A percentile compares a stretch with the other conserved stretches of the same genome.
Evolutionary conservation across 2,797 vertebrate species (phyloP).

Genomic region (Pipistrellus kuhlii): DNA sequence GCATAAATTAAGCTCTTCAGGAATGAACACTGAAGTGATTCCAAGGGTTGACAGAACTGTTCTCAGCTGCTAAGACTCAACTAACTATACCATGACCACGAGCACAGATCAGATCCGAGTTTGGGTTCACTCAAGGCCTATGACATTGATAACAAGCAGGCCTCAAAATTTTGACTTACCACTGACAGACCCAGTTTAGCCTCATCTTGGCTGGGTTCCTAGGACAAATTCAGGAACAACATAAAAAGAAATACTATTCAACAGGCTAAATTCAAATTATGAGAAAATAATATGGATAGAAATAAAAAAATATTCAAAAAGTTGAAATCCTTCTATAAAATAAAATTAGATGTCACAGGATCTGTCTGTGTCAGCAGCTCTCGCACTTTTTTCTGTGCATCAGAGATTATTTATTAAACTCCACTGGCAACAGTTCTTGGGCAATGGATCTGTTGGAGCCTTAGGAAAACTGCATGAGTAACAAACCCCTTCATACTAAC

Average conservation of each 20-base stretch:
- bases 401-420: background rate
- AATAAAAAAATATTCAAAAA: slow-evolving; percentile 38
- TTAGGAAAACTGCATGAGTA: background rate
- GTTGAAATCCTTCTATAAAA: background rate
- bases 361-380: background rate
- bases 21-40: background rate
- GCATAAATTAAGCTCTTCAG: slow-evolving; percentile 31
- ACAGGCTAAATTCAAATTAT: background rate
- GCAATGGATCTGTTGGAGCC: background rate
- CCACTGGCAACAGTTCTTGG: background rate
- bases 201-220: background rate
- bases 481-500: background rate
- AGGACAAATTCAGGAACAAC: background rate
- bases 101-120: background rate
- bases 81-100: background rate
- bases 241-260: background rate
- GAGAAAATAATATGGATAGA: background rate
- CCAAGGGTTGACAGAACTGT: background rate
- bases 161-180: background rate
- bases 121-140: background rate
- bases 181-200: background rate
- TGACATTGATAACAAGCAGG: background rate
- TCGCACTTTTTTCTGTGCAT: background rate
- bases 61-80: background rate
- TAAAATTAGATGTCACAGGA: background rate